Percentiles rank a stretch among this genome's conserved stretches.
These are phyloP conservation scores for Varanus salvator DNA, from an alignment of 2,113 vertebrate genomes.

Conservation along the genomic window DNA sequence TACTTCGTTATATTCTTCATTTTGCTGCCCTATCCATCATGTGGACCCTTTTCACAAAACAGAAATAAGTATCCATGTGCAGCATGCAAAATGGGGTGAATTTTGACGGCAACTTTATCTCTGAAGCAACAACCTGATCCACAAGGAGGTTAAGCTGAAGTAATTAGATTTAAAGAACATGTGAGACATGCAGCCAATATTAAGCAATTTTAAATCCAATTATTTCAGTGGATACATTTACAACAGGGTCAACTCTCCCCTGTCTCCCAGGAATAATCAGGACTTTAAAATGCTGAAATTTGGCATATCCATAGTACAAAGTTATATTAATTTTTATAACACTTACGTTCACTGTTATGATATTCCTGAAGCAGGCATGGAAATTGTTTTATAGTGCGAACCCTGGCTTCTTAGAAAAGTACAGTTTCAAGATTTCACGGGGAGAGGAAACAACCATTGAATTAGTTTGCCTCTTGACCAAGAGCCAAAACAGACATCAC, in stretches of 20 bases:
- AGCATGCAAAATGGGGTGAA: fast-evolving
- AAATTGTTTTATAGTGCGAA: background rate
- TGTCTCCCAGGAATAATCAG: background rate
- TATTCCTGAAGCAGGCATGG: background rate
- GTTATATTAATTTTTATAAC: background rate
- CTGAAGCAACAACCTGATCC: background rate
- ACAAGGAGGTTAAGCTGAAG: background rate
- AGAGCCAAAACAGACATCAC: too few relatives aligned
- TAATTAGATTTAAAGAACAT: background rate
- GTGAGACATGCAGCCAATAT: background rate
- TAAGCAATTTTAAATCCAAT: background rate
- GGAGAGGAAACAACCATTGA: too few relatives aligned
- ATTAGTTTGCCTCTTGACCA: too few relatives aligned
- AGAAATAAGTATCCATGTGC: background rate
- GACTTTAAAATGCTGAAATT: background rate
- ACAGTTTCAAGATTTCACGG: background rate
- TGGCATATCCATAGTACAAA: background rate
- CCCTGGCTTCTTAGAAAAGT: background rate
- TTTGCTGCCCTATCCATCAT: background rate
- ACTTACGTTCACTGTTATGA: background rate
- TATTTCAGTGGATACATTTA: background rate
- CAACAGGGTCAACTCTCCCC: background rate
- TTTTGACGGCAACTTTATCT: background rate
- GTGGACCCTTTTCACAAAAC: background rate
- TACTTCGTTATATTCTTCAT: background rate